Base-by-base conservation (phyloP, 2,888 invertebrate species). In the Notodonta ziczac region DNA sequence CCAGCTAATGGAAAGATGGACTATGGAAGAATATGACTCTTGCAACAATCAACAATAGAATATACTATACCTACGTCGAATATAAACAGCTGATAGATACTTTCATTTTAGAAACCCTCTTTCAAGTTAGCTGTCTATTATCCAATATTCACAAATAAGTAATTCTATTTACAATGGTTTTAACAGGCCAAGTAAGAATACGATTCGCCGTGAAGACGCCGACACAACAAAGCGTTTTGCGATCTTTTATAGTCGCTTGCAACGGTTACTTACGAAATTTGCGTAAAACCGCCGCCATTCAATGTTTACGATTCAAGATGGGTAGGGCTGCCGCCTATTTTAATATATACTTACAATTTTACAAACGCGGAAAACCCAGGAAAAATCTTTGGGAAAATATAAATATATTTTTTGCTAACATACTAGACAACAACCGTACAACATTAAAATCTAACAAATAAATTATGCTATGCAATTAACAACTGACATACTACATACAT, bases 241-340 rank as follows among this genome's bases (percentile, higher is more conserved):
- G 76, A 74, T 76, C 77, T 76, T 74, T 75, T 76, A 72, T 76
- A 72, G 73, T 63, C 75, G 74, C 76, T 72, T 81, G 77, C 76
- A 78, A 76, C 74, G 76, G 73, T 77, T 74, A 73, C 74, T 80
- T 77, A 72, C 72, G 63, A 75, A 82, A 79, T 80, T 82, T 78
- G 76, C 81, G 79, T 79, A 78, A 77, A 80, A 78, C 77, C 72
- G 65, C 68, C 67, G 70, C 74, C 72, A 75, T 81, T 75, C 72
- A 78, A 61, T 46, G 63, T 69, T 71, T 69, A 76, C 69, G 72
- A 67, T 58, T 69, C 65, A 65, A 42, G 62, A 63, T 64, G 56
- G 65, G 62, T 66, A 52, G 32, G 52, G 52, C 13, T 52, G 52
- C 32, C 32, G 14, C 14, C 10, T 52, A 24, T 12, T 9, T 3